A percentile compares a stretch with the other conserved stretches of the same genome.
Evolutionary conservation across 2,888 invertebrate species (phyloP).

Genomic region (Aphidoletes aphidimyza): DNA sequence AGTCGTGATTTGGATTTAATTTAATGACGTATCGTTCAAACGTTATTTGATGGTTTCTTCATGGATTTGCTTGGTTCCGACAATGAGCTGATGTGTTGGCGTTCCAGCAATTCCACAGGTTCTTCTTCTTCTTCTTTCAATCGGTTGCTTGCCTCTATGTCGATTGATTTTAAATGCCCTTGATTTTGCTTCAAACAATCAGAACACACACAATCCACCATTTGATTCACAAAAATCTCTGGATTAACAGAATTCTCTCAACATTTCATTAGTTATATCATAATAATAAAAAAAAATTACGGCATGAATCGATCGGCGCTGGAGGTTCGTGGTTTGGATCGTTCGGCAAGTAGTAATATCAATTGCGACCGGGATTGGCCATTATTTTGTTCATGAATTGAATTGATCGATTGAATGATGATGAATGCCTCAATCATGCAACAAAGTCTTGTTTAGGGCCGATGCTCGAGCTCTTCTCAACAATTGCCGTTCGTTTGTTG

Average conservation of each 20-base stretch:
- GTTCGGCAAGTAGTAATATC: background rate
- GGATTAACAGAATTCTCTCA: too few relatives aligned
- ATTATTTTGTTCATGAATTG: slow-evolving; percentile 9
- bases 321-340: too few relatives aligned
- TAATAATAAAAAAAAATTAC: background rate
- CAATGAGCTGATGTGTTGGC: too few relatives aligned
- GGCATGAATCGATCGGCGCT: background rate
- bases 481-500: too few relatives aligned
- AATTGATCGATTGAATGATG: slow-evolving; percentile 41
- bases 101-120: too few relatives aligned
- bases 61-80: too few relatives aligned
- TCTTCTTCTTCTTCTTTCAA: too few relatives aligned
- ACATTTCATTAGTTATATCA: background rate
- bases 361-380: background rate
- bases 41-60: background rate
- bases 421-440: slow-evolving; percentile 42
- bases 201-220: too few relatives aligned
- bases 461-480: background rate
- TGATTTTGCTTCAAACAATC: too few relatives aligned
- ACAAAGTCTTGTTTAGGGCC: background rate
- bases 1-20: slow-evolving; percentile 28
- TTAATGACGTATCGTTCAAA: background rate
- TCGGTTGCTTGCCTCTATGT: too few relatives aligned
- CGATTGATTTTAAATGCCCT: too few relatives aligned
- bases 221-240: too few relatives aligned